Evolutionary conservation across 1,140 invertebrate species (phyloP), one percentile per base, ranked within the genome.

Genomic region (Adelges cooleyi): DNA sequence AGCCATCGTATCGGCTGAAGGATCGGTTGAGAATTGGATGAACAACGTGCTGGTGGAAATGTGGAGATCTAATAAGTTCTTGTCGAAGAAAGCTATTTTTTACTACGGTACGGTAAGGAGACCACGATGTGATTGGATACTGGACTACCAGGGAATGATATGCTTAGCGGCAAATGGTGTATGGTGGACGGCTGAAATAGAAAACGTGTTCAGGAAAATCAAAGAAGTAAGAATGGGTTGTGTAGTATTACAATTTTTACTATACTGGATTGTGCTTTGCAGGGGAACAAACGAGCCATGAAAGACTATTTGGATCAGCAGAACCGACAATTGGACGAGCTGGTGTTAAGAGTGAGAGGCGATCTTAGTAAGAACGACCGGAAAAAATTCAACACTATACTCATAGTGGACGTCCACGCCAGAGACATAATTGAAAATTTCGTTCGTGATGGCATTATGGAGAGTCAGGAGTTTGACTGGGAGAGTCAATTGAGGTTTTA

Each of bases 161-260:
- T 84, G 87, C 69, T 75, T 94, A 2, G 86, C 85, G 0, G 85
- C 85, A 0, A 91, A 91, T 78, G 85, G 89, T 71, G 86, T 94
- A 10, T 95, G 91, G 91, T 95, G 90, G 90, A 94, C 91, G 0
- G 89, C 86, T 20, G 90, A 94, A 77, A 89, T 91, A 1, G 91
- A 95, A 74, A 86, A 94, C 71, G 86, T 90, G 0, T 94, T 95
- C 71, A 73, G 76, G 1, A 85, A 87, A 72, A 85, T 89, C 23
- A 77, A 80, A 15, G 80, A 81, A 54, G 72, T 70, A 49, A 42
- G n/a, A n/a, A n/a, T n/a, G n/a, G n/a, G n/a, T n/a, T n/a, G n/a
- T n/a, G n/a, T n/a, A n/a, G 0, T 36, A 1, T 36, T 33, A 1
- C 9, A 33, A 22, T 22, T 53, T 33, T 20, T 11, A 18, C 13